Base-by-base conservation (phyloP, 2,113 vertebrate genomes). In the Syrrhaptes paradoxus region DNA sequence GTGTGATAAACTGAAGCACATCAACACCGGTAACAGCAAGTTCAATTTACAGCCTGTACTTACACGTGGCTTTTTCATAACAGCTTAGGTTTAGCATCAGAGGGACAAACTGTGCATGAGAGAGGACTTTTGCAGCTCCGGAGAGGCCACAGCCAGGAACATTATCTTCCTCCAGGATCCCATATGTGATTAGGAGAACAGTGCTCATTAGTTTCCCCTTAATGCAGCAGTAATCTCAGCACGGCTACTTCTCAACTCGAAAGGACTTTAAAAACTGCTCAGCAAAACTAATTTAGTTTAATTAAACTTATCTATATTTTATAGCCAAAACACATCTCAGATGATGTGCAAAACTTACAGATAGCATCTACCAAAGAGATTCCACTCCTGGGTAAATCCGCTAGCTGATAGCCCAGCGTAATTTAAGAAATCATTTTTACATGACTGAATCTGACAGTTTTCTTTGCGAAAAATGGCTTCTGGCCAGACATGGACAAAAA, bases 201-300 rank as follows among this genome's bases (percentile, higher is more conserved):
- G 62, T 22, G 28, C 63, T 85, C 82, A 76, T 85, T 71, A 79
- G 61, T 49, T 85, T 87, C 48, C 17, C 75, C 77, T 46, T 84
- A 86, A 86, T 17, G 49, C 52, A 86, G 65, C 75, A 92, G 89
- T 92, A 95, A 63, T 82, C 70, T 91, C 92, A 89, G 63, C 41
- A 95, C 24, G 5, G 94, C 48, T 89, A 85, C 85, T 91, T 79
- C 87, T 74, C 67, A 74, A 55, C 76, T 91, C 38, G 0, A 82
- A 95, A 81, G 75, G 92, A 95, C 90, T 96, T 95, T 2, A 91
- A 81, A 95, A 87, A 75, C 79, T 90, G 88, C 91, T 87, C 79
- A 89, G 96, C 94, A 97, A 97, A 97, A 97, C 93, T 97, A 96
- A 98, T 97, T 94, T 78, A 46, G 90, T 97, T 98, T 98, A 97